Evolutionary conservation across 2,888 invertebrate species (phyloP).

Genomic region (Cantharis nigra): DNA sequence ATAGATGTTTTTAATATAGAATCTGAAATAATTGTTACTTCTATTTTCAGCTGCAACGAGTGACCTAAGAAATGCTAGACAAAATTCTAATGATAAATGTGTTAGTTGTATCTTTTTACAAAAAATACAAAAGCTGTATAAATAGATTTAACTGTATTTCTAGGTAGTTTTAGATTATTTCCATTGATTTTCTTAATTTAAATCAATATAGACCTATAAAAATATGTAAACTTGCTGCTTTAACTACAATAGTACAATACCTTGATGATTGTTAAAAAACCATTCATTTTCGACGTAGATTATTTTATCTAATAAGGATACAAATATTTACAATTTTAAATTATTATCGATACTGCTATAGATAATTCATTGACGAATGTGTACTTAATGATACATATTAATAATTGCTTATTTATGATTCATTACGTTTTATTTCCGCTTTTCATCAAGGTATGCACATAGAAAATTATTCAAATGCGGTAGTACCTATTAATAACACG

Average conservation of each 20-base stretch:
- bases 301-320: conserved; percentile 29
- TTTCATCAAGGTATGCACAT: neutral
- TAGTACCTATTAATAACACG: neutral
- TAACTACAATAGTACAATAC: neutral
- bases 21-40: neutral
- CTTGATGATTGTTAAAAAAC: neutral
- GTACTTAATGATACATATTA: conserved; percentile 16
- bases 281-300: conserved; percentile 15
- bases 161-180: neutral
- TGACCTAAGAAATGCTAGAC: no score
- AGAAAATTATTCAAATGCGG: neutral
- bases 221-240: neutral
- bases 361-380: conserved; percentile 24
- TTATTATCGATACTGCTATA: conserved; percentile 24
- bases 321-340: conserved; percentile 30
- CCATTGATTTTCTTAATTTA: neutral
- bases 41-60: neutral
- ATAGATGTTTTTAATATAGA: neutral
- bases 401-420: conserved; percentile 19
- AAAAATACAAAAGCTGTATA: neutral
- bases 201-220: neutral
- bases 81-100: neutral
- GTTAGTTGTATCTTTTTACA: neutral
- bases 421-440: conserved; percentile 23
- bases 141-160: neutral